These are phyloP conservation scores for Leucophora obtusa DNA, from an alignment of 2,888 invertebrate species.

Conservation along the genomic window DNA sequence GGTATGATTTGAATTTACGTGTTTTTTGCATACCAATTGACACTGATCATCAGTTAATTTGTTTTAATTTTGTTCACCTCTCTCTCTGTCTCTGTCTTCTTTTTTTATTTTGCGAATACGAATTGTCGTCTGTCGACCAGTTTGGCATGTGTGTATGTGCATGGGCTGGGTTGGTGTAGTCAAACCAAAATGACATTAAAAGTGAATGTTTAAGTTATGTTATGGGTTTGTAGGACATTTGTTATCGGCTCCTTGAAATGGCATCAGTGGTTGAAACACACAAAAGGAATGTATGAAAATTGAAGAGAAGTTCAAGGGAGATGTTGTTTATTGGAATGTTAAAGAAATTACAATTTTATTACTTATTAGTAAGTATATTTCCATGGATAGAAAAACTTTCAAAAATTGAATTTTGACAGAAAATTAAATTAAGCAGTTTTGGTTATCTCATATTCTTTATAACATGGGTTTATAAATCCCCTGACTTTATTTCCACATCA, in stretches of 20 bases:
- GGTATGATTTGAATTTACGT: slow-evolving; percentile 71
- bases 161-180: slow-evolving; percentile 43
- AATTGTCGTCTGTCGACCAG: slow-evolving; percentile 34
- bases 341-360: slow-evolving; percentile 39
- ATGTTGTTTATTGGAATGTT: slow-evolving; percentile 57
- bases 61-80: slow-evolving; percentile 66
- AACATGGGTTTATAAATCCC: no score
- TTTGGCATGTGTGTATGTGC: slow-evolving; percentile 61
- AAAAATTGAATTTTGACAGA: no score
- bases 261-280: slow-evolving; percentile 52
- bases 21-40: slow-evolving; percentile 75
- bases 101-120: not conserved
- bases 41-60: slow-evolving; percentile 77
- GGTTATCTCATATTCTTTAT: no score
- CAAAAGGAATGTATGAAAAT: slow-evolving; percentile 48
- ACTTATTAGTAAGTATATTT: no score
- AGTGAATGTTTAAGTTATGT: slow-evolving; percentile 75
- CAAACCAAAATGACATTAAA: slow-evolving; percentile 69
- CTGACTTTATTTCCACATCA: no score
- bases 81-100: slow-evolving; percentile 35
- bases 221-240: slow-evolving; percentile 74
- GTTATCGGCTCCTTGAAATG: slow-evolving; percentile 70
- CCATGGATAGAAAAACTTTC: no score
- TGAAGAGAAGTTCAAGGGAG: slow-evolving; percentile 62
- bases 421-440: no score